Evolutionary conservation across 2,113 vertebrate species (phyloP).

Genomic region (Amazona guildingii): DNA sequence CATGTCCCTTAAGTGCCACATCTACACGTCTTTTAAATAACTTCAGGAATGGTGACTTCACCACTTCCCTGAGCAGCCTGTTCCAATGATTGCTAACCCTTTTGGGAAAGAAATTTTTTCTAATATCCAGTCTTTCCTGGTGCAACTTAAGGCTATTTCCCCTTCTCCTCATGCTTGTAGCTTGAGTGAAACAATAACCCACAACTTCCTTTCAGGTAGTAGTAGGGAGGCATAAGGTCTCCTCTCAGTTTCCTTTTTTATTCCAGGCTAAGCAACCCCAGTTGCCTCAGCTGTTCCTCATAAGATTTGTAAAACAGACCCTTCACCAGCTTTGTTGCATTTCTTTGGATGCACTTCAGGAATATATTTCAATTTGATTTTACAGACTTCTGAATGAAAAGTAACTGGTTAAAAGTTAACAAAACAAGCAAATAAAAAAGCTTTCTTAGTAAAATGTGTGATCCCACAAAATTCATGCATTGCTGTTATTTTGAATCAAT

Average conservation of each 20-base stretch:
- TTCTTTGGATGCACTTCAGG: background rate
- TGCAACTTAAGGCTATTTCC: background rate
- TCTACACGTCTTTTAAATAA: background rate
- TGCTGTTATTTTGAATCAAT: background rate
- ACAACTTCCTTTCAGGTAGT: background rate
- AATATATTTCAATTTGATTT: background rate
- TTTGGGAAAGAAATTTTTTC: background rate
- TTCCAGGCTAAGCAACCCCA: background rate
- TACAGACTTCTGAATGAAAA: background rate
- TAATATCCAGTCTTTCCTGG: background rate
- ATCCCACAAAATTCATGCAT: background rate
- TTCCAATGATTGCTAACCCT: background rate
- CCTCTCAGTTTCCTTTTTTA: background rate
- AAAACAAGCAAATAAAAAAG: background rate
- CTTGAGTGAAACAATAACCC: background rate
- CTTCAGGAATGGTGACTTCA: accelerated
- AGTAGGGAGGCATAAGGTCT: background rate
- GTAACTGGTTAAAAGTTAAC: background rate
- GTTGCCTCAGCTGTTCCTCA: background rate
- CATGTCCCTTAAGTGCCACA: background rate
- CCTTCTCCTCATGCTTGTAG: background rate
- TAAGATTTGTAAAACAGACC: background rate
- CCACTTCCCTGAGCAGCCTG: background rate
- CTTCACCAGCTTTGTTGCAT: background rate
- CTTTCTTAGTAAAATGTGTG: background rate